These are phyloP conservation scores for Formica exsecta DNA, from an alignment of 1,140 invertebrate genomes.

Conservation along the genomic window DNA sequence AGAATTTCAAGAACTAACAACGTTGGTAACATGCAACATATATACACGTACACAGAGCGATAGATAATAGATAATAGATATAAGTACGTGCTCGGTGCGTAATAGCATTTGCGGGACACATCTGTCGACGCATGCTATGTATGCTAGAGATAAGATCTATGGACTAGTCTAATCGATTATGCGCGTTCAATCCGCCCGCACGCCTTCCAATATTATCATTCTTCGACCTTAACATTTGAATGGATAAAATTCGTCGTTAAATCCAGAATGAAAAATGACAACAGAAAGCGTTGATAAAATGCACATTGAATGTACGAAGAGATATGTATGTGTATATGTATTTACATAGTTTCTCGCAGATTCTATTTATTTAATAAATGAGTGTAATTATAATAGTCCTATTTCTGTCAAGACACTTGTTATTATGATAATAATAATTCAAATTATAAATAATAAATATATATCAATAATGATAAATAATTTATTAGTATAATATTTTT, in stretches of 20 bases:
- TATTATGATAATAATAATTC: background rate
- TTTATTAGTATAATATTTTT: background rate
- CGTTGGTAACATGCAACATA: background rate
- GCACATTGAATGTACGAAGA: background rate
- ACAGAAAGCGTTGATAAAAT: background rate
- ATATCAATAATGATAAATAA: background rate
- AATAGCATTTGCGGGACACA: conserved; percentile 64
- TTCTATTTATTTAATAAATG: background rate
- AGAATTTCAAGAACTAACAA: conserved; percentile 7
- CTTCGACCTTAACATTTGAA: conserved; percentile 1
- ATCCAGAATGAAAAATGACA: background rate
- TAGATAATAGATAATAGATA: conserved; percentile 51
- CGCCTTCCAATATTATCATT: conserved; percentile 25
- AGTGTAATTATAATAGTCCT: background rate
- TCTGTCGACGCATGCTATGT: conserved; percentile 62
- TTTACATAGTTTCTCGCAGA: background rate
- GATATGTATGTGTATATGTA: background rate
- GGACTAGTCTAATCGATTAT: conserved; percentile 64
- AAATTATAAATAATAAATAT: background rate
- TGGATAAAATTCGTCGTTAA: background rate
- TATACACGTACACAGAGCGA: background rate
- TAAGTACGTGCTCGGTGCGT: conserved; percentile 21
- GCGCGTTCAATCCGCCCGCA: conserved; percentile 5
- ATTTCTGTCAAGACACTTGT: background rate
- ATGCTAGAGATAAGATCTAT: conserved; percentile 51